A percentile compares a stretch with the other conserved stretches of the same genome.
Evolutionary conservation across 2,888 invertebrate genomes (phyloP).

Genomic region (Pollenia labialis): DNA sequence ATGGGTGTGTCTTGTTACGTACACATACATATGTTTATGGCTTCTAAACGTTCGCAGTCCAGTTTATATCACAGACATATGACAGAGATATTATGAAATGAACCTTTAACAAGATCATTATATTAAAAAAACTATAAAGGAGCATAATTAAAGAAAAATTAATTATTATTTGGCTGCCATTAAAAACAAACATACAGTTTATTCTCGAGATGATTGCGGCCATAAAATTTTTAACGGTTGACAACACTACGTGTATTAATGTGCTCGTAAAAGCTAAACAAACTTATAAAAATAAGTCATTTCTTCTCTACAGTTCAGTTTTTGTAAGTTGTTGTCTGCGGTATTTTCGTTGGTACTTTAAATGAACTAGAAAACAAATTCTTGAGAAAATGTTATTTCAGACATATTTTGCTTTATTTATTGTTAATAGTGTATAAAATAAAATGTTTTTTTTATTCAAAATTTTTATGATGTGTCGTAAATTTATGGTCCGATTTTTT

Average conservation of each 20-base stretch:
- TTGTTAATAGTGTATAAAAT: not conserved
- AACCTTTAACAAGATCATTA: conserved; percentile 65
- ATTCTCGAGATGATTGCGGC: not conserved
- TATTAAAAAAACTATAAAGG: conserved; percentile 66
- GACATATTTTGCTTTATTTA: not conserved
- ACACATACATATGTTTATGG: not conserved
- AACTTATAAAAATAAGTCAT: too few species aligned
- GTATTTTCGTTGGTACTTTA: not conserved
- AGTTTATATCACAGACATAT: conserved; percentile 40
- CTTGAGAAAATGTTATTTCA: not conserved
- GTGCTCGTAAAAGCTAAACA: too few species aligned
- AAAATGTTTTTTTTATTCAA: conserved; percentile 8
- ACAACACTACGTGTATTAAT: conserved; percentile 22
- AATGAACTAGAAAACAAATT: not conserved
- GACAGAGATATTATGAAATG: conserved; percentile 40
- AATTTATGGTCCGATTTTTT: conserved; percentile 38
- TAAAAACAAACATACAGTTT: conserved; percentile 73
- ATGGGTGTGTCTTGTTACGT: too few species aligned
- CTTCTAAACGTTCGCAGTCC: conserved; percentile 4
- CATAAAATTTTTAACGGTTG: conserved; percentile 6
- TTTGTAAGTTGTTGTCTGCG: too few species aligned
- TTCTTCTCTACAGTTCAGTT: not conserved
- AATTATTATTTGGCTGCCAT: conserved; percentile 80
- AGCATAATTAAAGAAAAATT: conserved; percentile 70
- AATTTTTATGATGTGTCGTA: conserved; percentile 36